These are phyloP conservation scores for Tokudaia tokunoshimensis DNA, from an alignment of 2,797 vertebrate genomes.

Conservation along the genomic window DNA sequence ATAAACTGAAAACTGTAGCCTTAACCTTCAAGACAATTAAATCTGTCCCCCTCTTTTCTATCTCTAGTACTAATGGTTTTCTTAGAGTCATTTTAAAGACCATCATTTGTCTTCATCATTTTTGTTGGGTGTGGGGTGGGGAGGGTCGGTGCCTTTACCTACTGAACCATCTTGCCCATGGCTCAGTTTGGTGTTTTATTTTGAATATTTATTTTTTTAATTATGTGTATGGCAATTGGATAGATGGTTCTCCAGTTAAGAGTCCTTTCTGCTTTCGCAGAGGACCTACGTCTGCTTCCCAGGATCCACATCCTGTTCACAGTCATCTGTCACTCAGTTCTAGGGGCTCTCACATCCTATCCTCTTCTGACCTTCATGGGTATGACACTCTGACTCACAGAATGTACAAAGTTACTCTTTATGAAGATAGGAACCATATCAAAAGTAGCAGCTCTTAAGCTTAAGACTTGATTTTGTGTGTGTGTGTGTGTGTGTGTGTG, in stretches of 20 bases:
- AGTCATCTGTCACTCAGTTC: neutral
- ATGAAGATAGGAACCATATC: neutral
- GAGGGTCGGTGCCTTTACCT: neutral
- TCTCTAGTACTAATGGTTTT: neutral
- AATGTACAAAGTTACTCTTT: neutral
- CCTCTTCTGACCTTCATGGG: neutral
- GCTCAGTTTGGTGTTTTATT: neutral
- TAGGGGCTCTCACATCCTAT: no score
- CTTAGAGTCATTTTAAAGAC: neutral
- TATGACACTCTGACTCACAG: neutral
- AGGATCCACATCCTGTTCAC: neutral
- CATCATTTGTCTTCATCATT: neutral
- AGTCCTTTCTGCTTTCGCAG: neutral
- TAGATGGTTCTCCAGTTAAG: neutral
- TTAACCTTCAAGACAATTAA: neutral
- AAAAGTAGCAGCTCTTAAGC: neutral
- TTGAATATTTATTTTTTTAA: neutral
- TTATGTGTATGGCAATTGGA: neutral
- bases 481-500: neutral
- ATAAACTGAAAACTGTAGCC: neutral
- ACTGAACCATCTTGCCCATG: no score
- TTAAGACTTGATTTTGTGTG: neutral
- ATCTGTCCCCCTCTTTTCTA: neutral
- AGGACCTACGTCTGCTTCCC: neutral
- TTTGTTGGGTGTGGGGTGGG: no score